Percentiles rank a stretch among this genome's conserved stretches.
These are phyloP conservation scores for Pituophis catenifer DNA, from an alignment of 2,113 vertebrate genomes.

Conservation along the genomic window DNA sequence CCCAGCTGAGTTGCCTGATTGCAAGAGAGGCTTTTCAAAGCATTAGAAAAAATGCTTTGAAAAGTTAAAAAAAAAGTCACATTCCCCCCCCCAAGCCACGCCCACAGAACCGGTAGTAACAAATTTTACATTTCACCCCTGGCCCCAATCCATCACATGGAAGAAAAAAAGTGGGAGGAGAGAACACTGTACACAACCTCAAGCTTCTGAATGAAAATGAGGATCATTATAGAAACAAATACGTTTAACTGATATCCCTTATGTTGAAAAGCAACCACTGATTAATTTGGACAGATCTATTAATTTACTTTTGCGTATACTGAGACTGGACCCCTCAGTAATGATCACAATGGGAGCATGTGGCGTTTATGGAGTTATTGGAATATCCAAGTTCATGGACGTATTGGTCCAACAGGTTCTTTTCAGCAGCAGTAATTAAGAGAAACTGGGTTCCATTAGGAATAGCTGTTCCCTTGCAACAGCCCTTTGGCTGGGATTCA, in stretches of 20 bases:
- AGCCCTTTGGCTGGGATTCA: background rate
- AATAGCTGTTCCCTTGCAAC: background rate
- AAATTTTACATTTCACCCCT: no score
- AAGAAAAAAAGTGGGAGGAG: background rate
- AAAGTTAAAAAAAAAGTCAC: no score
- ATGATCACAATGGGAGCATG: background rate
- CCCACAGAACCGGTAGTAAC: no score
- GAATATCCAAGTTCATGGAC: background rate
- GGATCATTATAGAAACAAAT: background rate
- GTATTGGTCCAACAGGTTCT: background rate
- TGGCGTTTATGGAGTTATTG: background rate
- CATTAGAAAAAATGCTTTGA: no score
- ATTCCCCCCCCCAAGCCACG: no score
- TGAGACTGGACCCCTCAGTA: background rate
- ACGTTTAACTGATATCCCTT: background rate
- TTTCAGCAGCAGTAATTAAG: background rate
- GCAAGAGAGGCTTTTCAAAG: no score
- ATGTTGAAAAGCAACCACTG: background rate
- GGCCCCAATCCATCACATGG: background rate
- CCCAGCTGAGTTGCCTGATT: no score
- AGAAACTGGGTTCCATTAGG: background rate
- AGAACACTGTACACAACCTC: no score
- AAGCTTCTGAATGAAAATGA: background rate
- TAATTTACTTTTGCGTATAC: background rate
- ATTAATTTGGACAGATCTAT: background rate